phyloP scores from a whole-genome alignment of 2,888 invertebrate genomes.

The Tinea trinotella region DNA sequence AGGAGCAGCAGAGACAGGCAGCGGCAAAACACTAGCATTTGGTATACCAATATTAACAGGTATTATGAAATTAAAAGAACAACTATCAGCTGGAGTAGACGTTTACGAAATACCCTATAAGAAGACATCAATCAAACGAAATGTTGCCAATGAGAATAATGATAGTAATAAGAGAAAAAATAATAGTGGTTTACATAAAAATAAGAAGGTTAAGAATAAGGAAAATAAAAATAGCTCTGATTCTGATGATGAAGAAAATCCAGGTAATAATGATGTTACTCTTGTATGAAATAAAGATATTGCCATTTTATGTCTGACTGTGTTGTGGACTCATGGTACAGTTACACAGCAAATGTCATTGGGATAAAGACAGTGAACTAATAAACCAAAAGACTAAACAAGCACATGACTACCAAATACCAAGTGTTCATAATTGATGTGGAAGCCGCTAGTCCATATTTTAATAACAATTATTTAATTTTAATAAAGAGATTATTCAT shows the following conservation, averaged over 20 bases:
- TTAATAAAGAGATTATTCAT: too few relatives aligned
- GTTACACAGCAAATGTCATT: too few relatives aligned
- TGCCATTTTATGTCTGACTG: too few relatives aligned
- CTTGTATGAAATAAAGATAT: too few relatives aligned
- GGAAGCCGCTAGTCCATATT: too few relatives aligned
- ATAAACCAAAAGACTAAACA: too few relatives aligned
- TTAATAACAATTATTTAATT: too few relatives aligned
- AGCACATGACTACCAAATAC: too few relatives aligned
- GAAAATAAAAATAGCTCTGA: not conserved
- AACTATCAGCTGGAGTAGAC: constrained; percentile 44
- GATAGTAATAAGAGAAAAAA: constrained; percentile 23
- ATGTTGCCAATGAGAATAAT: constrained; percentile 24
- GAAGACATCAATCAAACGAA: constrained; percentile 37
- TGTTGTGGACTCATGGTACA: too few relatives aligned
- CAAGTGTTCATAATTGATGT: too few relatives aligned
- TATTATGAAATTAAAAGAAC: constrained; percentile 80
- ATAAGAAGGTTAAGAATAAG: constrained; percentile 20
- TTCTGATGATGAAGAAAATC: not conserved
- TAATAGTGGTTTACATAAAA: constrained; percentile 25
- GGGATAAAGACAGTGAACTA: too few relatives aligned
- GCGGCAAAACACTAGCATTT: constrained; percentile 98
- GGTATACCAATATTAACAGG: constrained; percentile 93
- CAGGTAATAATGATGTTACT: too few relatives aligned
- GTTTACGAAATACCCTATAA: constrained; percentile 56
- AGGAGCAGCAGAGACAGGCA: constrained; percentile 99